phyloP scores from a whole-genome alignment of 2,797 vertebrate species.

The Typhlichthys eigenmanni region DNA sequence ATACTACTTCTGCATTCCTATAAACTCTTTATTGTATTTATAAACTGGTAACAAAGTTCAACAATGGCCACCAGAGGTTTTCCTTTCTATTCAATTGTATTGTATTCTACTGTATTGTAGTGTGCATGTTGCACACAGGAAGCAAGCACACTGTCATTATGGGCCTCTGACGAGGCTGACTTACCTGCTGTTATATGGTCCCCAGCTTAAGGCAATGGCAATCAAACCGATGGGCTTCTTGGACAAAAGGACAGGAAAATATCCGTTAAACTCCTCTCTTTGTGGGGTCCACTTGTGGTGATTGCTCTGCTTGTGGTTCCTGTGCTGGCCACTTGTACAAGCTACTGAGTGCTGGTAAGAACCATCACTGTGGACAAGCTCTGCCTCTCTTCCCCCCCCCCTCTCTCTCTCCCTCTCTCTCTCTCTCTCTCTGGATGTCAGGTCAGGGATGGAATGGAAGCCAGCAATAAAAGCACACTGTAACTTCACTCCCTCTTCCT shows the following conservation, averaged over 20 bases:
- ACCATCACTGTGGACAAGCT: conserved; percentile 48
- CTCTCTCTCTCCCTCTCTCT: conserved; percentile 10
- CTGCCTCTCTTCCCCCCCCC: conserved; percentile 16
- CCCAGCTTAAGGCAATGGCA: conserved; percentile 41
- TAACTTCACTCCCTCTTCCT: conserved; percentile 22
- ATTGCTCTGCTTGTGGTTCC: conserved; percentile 16
- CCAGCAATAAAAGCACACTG: too few relatives aligned
- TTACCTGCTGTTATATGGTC: conserved; percentile 52
- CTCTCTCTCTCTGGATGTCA: conserved; percentile 56
- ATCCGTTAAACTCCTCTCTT: conserved; percentile 51
- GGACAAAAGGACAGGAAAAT: conserved; percentile 26
- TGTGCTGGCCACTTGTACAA: conserved; percentile 8
- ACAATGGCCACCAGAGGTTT: conserved; percentile 20
- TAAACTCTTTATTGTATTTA: conserved; percentile 20
- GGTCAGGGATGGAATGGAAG: conserved; percentile 67
- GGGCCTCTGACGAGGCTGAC: conserved; percentile 10
- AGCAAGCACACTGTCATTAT: not conserved
- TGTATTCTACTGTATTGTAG: too few relatives aligned
- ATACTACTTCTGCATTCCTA: conserved; percentile 8
- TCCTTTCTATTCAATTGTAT: not conserved
- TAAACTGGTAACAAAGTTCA: conserved; percentile 27
- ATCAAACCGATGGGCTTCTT: conserved; percentile 51
- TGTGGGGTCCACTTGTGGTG: conserved; percentile 52
- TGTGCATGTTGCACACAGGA: conserved; percentile 3
- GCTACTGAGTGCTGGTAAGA: conserved; percentile 51